Evolutionary conservation across 2,888 invertebrate species (phyloP), one percentile per base, ranked within the genome.

Genomic region (Drosophila kambysellisi): DNA sequence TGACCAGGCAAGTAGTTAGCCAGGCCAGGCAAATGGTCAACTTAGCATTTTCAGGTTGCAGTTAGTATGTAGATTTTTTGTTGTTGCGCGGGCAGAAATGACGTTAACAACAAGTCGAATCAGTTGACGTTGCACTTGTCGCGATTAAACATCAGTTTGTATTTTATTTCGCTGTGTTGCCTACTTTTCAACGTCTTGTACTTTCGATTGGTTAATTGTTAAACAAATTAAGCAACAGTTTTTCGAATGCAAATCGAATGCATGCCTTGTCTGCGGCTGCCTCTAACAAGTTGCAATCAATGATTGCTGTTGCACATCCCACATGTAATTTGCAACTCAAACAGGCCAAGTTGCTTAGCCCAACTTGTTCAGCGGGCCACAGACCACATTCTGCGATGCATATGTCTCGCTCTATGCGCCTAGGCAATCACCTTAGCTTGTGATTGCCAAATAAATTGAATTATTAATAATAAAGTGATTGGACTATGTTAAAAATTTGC

Each of bases 151-250:
- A 83, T 76, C 76, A 76, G 73, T 41, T 33, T 39, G 8, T 15
- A 56, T 68, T 59, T 39, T 59, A 25, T 53, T 51, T 33, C 63
- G 32, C 52, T 37, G 56, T 58, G 62, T 81, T 83, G 87, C 82
- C 77, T 89, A 89, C 85, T 88, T 86, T 88, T 86, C 48, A 84
- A 88, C 83, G 79, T 77, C 80, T 74, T 74, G 78, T 79, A 76
- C 80, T 83, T 82, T 80, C 90, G 75, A 79, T 83, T 82, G 85
- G 80, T 82, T 91, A 89, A 91, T 91, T 91, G 91, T 91, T 85
- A 80, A 88, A 85, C 91, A 88, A 87, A 91, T 91, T 75, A 73
- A 70, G 70, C 58, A 75, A 76, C 46, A 56, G 20, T 66, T 71
- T 32, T 46, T 43, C 52, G 52, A 71, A 87, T 88, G 87, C 82